Evolutionary conservation across 2,113 vertebrate species (phyloP).

Genomic region (Danionella cerebrum): DNA sequence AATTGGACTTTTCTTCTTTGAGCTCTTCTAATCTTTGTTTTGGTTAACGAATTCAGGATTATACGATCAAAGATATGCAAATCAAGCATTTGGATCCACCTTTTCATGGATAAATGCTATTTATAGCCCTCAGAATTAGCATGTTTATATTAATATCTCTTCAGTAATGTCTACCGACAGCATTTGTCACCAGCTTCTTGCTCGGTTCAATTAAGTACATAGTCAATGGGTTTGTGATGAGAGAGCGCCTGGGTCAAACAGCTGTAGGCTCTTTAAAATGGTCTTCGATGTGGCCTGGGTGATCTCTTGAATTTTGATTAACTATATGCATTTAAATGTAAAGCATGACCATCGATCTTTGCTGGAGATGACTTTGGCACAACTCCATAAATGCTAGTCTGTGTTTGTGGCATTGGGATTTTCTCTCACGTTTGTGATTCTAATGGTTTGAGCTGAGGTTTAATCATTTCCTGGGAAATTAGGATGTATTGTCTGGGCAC

Average conservation of each 20-base stretch:
- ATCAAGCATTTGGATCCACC: too few species aligned
- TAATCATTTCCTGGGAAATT: conserved; percentile 11
- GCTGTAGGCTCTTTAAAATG: conserved; percentile 14
- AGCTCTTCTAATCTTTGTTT: too few species aligned
- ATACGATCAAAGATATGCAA: too few species aligned
- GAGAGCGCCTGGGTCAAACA: conserved; percentile 11
- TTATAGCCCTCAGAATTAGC: too few species aligned
- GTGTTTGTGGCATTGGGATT: not conserved
- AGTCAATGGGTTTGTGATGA: not conserved
- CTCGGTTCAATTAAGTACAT: conserved; percentile 10
- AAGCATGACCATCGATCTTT: not conserved
- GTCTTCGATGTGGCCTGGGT: not conserved
- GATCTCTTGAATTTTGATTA: conserved; percentile 16
- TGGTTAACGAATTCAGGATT: too few species aligned
- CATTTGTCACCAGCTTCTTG: not conserved
- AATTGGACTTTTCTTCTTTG: too few species aligned
- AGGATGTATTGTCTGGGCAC: not conserved
- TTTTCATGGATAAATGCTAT: too few species aligned
- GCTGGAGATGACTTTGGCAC: not conserved
- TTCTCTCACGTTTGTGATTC: too few species aligned
- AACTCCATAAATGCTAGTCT: not conserved
- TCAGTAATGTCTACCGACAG: too few species aligned
- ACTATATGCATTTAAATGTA: not conserved
- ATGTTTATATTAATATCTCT: too few species aligned
- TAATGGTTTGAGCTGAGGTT: not conserved